phyloP scores from a whole-genome alignment of 2,888 invertebrate genomes.

The Drepana falcataria region DNA sequence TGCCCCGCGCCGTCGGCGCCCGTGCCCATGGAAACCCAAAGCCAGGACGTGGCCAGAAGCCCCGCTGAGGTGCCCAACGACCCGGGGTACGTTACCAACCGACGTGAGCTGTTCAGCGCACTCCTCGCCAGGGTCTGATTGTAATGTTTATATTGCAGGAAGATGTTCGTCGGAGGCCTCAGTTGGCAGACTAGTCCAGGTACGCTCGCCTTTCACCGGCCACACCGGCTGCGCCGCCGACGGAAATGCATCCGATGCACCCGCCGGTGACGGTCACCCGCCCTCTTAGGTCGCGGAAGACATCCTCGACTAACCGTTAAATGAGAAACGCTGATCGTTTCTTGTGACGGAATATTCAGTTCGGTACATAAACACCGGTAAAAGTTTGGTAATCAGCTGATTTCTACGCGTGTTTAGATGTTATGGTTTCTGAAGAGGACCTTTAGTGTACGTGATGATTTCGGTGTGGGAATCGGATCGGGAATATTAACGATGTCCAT shows the following conservation, averaged over 20 bases:
- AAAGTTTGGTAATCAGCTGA: constrained; percentile 77
- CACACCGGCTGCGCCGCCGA: constrained; percentile 39
- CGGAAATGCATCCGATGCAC: constrained; percentile 64
- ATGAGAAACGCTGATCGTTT: constrained; percentile 41
- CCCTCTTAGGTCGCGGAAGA: constrained; percentile 39
- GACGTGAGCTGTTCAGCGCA: constrained; percentile 20
- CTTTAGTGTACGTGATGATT: constrained; percentile 35
- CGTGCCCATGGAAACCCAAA: constrained; percentile 85
- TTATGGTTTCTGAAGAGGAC: constrained; percentile 40
- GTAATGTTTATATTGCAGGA: constrained; percentile 89
- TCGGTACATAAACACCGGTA: constrained; percentile 64
- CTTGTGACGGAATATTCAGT: constrained; percentile 49
- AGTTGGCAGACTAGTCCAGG: constrained; percentile 99
- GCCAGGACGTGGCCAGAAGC: constrained; percentile 89
- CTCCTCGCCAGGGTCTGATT: constrained; percentile 47
- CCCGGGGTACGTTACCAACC: constrained; percentile 86
- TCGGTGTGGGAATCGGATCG: constrained; percentile 31
- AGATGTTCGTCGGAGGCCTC: constrained; percentile 99
- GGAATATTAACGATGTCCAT: constrained; percentile 28
- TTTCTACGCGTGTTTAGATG: constrained; percentile 49
- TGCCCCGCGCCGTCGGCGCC: constrained; percentile 63
- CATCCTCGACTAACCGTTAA: constrained; percentile 31
- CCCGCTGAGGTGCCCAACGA: constrained; percentile 96
- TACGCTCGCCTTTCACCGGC: constrained; percentile 76
- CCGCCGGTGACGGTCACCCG: constrained; percentile 45